Base-by-base conservation (phyloP, 2,888 invertebrate genomes). In the Philhelius pedissequus region DNA sequence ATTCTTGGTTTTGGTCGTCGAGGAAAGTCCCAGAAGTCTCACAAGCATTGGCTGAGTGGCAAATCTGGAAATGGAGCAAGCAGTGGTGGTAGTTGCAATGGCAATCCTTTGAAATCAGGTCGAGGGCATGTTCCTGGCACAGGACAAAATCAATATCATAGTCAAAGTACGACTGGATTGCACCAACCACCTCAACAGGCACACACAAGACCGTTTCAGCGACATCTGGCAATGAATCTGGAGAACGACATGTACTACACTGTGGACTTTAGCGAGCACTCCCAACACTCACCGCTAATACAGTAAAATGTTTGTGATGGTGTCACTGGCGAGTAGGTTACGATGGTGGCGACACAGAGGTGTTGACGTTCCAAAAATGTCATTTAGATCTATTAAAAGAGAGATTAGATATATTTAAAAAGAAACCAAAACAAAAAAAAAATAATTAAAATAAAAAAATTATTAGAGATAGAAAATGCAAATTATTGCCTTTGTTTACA, bases 241-340 rank as follows among this genome's bases (percentile, higher is more conserved):
- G 94, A 94, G 88, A 94, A 94, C 27, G 95, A 95, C 89, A 95
- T 95, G 94, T 95, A 95, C 92, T 95, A 95, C 92, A 95, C 95
- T 56, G 93, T 95, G 87, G 95, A 95, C 91, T 95, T 95, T 92
- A 95, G 94, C 90, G 95, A 95, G 92, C 90, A 90, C 56, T 95
- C 94, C 88, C 95, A 95, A 91, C 94, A 94, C 89, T 95, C 95
- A 18, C 95, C 95, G 30, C 93, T 95, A 88, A 95, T 95, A 89
- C 95, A 95, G 94, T 95, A 94, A 91, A 88, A 30, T 32, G 74
- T 9, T 11, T 2, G 11, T 4, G 43, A 6, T 4, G 5, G 9
- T 2, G 18, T 4, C 2, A 2, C 13, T 9, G 8, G 11, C 20
- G 11, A 43, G n/a, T n/a, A n/a, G n/a, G n/a, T 18, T 18, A 13